Evolutionary conservation across 1,140 invertebrate genomes (phyloP), one percentile per base, ranked within the genome.

Genomic region (Sipha flava): DNA sequence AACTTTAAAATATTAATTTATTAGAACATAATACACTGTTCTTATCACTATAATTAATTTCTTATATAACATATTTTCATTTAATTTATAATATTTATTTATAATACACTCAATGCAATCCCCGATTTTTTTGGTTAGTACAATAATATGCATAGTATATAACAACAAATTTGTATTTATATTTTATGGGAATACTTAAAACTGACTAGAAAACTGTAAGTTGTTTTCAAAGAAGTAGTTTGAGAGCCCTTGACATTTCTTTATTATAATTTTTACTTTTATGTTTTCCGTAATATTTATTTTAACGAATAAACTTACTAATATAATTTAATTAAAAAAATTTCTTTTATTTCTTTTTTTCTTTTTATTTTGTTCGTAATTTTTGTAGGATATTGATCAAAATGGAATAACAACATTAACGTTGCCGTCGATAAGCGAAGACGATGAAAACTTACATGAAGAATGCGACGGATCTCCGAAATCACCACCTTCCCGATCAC

Each of bases 391-490:
- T 82, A 92, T 91, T 5, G 93, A 95, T 79, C 89, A 90, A 79
- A 94, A 94, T 84, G 93, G 92, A 21, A 89, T 90, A 62, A 91
- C 93, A 21, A 93, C 93, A 3, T 86, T 95, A 62, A 95, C 92
- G 0, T 84, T 96, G 62, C 94, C 94, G 0, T 95, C 94, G 45
- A 96, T 96, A 83, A 95, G 93, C 82, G 95, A 96, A 86, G 95
- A 96, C 82, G 95, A 96, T 84, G 94, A 96, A 86, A 94, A 95
- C 83, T 86, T 88, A 10, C 89, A 90, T 66, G 92, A 93, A 49
- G 91, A 91, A 52, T 92, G 92, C 29, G 90, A 92, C 82, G 87
- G 87, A 16, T 88, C 86, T 3, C 85, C 85, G 2, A 80, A 84
- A 16, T 84, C 84, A 9, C 83, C 84, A 12, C 84, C 84, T 14